Conservation (phyloP, 2,888 invertebrate species). For the Salticus scenicus region DNA sequence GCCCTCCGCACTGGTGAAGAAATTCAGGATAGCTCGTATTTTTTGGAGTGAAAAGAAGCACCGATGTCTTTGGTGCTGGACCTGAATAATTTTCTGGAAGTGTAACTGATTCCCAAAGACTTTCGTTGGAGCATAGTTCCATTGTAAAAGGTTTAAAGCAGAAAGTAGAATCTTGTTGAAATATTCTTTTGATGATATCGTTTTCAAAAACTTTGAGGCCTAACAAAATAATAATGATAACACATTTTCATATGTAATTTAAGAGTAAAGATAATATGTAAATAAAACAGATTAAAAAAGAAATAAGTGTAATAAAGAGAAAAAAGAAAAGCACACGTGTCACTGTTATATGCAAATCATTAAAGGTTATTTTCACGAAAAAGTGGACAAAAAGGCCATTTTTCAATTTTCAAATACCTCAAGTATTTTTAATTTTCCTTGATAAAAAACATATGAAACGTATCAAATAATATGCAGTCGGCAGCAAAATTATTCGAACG, state of each 20-base stretch:
- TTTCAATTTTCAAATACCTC: too few relatives aligned
- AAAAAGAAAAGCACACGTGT: too few relatives aligned
- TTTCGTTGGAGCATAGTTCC: constrained; percentile 17
- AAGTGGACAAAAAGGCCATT: too few relatives aligned
- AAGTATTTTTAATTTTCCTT: too few relatives aligned
- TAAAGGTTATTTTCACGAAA: too few relatives aligned
- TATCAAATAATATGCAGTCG: too few relatives aligned
- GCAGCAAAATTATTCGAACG: too few relatives aligned
- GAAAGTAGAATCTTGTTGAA: constrained; percentile 48
- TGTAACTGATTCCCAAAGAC: background rate
- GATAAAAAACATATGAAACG: too few relatives aligned
- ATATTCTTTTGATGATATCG: constrained; percentile 39
- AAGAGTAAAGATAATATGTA: background rate
- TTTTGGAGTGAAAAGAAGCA: constrained; percentile 38
- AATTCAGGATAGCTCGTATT: constrained; percentile 48
- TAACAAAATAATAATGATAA: too few relatives aligned
- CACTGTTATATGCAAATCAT: too few relatives aligned
- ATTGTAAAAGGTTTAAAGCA: constrained; percentile 39
- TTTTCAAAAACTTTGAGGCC: constrained; percentile 32
- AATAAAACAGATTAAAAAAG: background rate
- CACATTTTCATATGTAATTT: too few relatives aligned
- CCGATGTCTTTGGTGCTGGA: constrained; percentile 8
- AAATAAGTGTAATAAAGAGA: background rate
- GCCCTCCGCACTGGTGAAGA: constrained; percentile 31
- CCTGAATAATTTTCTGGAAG: background rate